Conservation (phyloP, 2,113 vertebrate genomes). For the Psilopsiagon aurifrons region DNA sequence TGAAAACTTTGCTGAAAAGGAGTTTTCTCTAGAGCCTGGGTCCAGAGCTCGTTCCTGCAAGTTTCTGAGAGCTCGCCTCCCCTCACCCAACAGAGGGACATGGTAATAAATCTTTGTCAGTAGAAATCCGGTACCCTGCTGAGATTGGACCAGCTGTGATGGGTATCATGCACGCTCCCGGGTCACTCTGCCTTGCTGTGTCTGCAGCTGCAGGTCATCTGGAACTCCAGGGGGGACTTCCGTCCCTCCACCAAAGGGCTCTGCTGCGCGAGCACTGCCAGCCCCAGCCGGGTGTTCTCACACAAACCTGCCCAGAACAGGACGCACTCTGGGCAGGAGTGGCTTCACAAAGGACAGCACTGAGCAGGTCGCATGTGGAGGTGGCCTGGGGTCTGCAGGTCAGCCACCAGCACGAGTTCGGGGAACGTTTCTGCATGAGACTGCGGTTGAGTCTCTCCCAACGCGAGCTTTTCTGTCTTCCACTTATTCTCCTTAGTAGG, state of each 20-base stretch:
- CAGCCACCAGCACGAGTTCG: accelerated
- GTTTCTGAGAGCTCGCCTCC: constrained; percentile 30
- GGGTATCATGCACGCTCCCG: neutral
- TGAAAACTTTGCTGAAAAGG: constrained; percentile 22
- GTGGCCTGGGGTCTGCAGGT: neutral
- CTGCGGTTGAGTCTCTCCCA: neutral
- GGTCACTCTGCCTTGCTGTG: neutral
- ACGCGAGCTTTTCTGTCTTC: neutral
- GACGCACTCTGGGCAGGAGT: neutral
- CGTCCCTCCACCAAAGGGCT: neutral
- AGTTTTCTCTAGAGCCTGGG: neutral
- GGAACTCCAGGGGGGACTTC: neutral
- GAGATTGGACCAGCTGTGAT: accelerated
- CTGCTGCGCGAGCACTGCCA: neutral
- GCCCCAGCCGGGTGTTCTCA: accelerated
- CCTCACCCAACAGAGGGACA: neutral
- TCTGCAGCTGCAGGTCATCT: neutral
- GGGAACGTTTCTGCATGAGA: neutral
- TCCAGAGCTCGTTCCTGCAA: neutral
- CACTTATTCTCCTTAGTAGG: neutral
- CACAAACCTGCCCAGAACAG: neutral
- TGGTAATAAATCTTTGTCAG: constrained; percentile 40
- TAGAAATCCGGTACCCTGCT: neutral
- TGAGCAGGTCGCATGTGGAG: neutral
- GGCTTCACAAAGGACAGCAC: neutral